Evolutionary conservation across 2,888 invertebrate species (phyloP).

Genomic region (Iselma pallidipennis): DNA sequence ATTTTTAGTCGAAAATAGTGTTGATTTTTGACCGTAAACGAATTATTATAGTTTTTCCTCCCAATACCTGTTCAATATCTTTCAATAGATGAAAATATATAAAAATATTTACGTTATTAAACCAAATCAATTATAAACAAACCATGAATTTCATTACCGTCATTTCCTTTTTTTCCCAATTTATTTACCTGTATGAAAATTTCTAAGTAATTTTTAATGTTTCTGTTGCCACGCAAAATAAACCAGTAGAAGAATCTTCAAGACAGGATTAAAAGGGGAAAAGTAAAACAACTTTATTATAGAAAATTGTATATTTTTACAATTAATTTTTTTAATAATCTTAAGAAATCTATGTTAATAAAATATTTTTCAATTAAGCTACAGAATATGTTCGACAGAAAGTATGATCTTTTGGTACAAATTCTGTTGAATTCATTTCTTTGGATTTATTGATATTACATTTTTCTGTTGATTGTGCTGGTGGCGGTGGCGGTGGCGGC

Average conservation of each 20-base stretch:
- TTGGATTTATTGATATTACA: not conserved
- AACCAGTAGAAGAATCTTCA: not conserved
- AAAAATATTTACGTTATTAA: conserved; percentile 1
- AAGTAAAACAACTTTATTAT: not conserved
- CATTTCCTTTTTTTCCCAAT: too few relatives aligned
- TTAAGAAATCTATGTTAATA: too few relatives aligned
- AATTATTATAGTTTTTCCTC: too few relatives aligned
- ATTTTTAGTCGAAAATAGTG: too few relatives aligned
- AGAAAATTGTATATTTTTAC: not conserved
- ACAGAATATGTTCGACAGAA: not conserved
- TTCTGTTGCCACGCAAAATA: not conserved
- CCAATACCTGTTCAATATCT: not conserved
- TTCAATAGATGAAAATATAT: not conserved
- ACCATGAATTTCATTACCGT: not conserved
- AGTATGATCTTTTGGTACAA: not conserved
- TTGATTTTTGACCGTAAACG: too few relatives aligned
- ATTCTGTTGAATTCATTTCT: not conserved
- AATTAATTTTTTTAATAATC: too few relatives aligned
- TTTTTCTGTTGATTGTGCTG: not conserved
- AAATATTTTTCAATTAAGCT: not conserved
- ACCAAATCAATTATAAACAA: not conserved
- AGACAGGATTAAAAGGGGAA: not conserved
- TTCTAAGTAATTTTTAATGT: too few relatives aligned
- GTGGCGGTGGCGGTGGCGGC: not conserved
- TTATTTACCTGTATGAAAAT: too few relatives aligned